Evolutionary conservation across 2,797 vertebrate species (phyloP).

Genomic region (Myiothlypis chrysogaster): DNA sequence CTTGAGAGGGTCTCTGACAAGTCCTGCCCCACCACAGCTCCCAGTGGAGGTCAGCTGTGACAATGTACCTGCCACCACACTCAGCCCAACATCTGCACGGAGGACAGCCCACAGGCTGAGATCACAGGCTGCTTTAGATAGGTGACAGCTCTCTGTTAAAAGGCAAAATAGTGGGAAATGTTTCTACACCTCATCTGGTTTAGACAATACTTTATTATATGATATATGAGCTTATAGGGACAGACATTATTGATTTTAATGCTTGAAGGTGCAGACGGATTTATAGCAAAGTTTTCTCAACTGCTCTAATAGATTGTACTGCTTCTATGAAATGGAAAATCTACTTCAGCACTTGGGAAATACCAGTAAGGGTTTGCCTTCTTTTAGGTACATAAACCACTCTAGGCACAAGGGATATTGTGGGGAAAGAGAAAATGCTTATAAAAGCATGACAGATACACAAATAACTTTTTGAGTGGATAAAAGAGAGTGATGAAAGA

Average conservation of each 20-base stretch:
- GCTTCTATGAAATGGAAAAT: neutral
- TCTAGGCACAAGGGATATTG: neutral
- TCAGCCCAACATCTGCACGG: neutral
- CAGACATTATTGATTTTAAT: neutral
- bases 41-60: neutral
- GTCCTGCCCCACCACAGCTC: fast-evolving
- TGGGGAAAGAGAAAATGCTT: neutral
- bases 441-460: neutral
- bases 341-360: neutral
- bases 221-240: neutral
- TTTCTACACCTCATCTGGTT: neutral
- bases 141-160: neutral
- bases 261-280: neutral
- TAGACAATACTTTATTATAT: neutral
- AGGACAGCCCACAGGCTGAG: neutral
- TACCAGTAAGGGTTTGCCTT: neutral
- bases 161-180: fast-evolving
- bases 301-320: neutral
- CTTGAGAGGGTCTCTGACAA: neutral
- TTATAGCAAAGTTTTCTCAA: neutral
- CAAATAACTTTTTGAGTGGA: neutral
- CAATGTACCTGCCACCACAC: too few relatives aligned
- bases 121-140: neutral
- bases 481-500: neutral
- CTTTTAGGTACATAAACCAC: neutral